A percentile compares a stretch with the other conserved stretches of the same genome.
Conservation (phyloP, 1,140 invertebrate species). For the Drosophila serrata region DNA sequence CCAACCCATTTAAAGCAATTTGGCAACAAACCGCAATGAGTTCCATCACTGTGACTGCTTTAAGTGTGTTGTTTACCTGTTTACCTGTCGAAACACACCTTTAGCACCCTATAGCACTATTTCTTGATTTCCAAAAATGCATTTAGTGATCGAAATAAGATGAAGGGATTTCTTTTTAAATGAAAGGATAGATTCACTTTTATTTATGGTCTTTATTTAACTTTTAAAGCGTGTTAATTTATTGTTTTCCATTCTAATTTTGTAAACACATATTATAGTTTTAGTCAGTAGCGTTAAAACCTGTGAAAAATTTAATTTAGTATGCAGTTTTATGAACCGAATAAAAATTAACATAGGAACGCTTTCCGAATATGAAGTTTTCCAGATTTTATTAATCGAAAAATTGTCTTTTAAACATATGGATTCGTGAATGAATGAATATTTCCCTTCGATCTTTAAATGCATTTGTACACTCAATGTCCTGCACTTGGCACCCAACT, state of each 20-base stretch:
- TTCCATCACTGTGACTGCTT: slow-evolving; percentile 62
- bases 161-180: not conserved
- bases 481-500: slow-evolving; percentile 12
- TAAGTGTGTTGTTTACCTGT: slow-evolving; percentile 72
- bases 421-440: no score
- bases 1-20: slow-evolving; percentile 85
- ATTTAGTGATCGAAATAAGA: slow-evolving; percentile 3
- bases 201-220: not conserved
- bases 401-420: no score
- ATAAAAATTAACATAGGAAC: no score
- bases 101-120: slow-evolving; percentile 31
- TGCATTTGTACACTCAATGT: slow-evolving; percentile 1
- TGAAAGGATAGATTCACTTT: rapidly evolving
- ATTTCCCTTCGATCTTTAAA: slow-evolving; percentile 5
- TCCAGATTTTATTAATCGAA: no score
- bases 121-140: slow-evolving; percentile 22
- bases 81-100: slow-evolving; percentile 31
- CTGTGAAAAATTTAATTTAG: no score
- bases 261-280: no score
- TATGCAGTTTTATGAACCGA: no score
- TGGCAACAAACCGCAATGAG: slow-evolving; percentile 79
- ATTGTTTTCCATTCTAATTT: no score
- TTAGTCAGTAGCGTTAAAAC: no score
- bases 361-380: no score
- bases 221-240: no score